Percentiles rank a stretch among this genome's conserved stretches.
These are phyloP conservation scores for Ctenoplectra terminalis DNA, from an alignment of 1,140 invertebrate genomes.

Conservation along the genomic window DNA sequence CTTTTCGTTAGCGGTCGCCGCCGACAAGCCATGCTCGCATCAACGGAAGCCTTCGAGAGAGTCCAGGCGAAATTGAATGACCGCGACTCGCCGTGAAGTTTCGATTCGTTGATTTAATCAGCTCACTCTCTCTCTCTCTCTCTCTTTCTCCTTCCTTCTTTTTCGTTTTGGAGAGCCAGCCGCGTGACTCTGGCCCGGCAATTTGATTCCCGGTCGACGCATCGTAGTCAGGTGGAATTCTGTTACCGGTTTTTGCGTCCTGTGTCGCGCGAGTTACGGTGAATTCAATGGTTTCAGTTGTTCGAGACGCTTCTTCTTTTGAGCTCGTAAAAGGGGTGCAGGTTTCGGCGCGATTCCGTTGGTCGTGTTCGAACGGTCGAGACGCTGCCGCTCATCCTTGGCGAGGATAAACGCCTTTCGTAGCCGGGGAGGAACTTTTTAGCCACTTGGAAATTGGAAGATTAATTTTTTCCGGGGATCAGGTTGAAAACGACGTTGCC, in stretches of 20 bases:
- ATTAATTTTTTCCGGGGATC: slow-evolving; percentile 4
- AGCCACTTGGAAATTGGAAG: background rate
- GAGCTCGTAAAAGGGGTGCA: background rate
- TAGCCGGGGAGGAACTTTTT: background rate
- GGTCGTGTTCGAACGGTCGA: background rate
- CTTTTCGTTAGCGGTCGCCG: slow-evolving; percentile 52
- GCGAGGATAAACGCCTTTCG: background rate
- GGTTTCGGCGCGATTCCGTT: background rate
- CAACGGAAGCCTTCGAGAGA: slow-evolving; percentile 53
- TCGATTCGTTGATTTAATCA: slow-evolving; percentile 67
- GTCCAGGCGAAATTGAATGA: slow-evolving; percentile 61
- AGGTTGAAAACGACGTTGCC: too few species aligned
- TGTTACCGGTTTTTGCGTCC: slow-evolving; percentile 24
- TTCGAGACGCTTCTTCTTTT: background rate
- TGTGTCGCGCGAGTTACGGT: background rate
- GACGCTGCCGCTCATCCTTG: background rate
- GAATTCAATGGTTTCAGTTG: background rate
- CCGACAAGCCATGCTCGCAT: slow-evolving; percentile 18
- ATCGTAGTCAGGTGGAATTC: slow-evolving; percentile 12
- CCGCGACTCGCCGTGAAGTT: slow-evolving; percentile 61
- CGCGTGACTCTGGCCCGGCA: slow-evolving; percentile 47
- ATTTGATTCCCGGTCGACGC: slow-evolving; percentile 54
- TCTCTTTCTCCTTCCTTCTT: background rate
- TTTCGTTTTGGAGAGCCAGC: too few species aligned
- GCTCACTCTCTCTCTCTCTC: background rate